These are phyloP conservation scores for Cantharis flavilabris DNA, from an alignment of 2,888 invertebrate species.

Conservation along the genomic window DNA sequence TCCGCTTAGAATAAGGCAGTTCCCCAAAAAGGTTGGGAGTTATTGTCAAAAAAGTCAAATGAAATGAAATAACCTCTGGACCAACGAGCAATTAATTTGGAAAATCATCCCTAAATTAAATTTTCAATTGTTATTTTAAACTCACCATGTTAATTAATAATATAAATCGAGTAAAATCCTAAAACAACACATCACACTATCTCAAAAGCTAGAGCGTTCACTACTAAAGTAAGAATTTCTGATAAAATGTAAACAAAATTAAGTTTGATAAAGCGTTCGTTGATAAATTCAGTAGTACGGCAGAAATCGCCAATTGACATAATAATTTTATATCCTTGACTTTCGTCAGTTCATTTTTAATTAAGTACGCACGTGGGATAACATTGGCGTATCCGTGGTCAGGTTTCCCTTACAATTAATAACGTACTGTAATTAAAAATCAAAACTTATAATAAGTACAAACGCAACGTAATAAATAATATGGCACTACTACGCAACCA, in stretches of 20 bases:
- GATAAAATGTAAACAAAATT: constrained; percentile 15
- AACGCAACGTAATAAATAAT: neutral
- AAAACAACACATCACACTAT: constrained; percentile 8
- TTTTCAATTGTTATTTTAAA: neutral
- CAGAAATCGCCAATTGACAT: constrained; percentile 40
- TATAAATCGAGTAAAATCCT: neutral
- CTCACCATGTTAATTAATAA: constrained; percentile 16
- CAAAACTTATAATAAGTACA: neutral
- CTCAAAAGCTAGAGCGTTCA: constrained; percentile 1
- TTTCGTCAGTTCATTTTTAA: constrained; percentile 44
- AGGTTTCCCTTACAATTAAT: constrained; percentile 16
- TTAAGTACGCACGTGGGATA: constrained; percentile 46
- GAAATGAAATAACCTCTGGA: neutral
- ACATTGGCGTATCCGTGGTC: constrained; percentile 37
- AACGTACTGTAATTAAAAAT: neutral
- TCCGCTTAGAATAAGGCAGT: neutral
- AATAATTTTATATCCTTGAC: constrained; percentile 46
- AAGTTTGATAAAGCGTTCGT: constrained; percentile 8
- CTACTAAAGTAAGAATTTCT: constrained; percentile 7
- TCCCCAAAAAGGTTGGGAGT: neutral
- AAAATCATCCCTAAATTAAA: neutral
- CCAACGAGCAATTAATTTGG: neutral
- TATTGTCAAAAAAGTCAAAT: neutral
- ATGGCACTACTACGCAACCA: neutral
- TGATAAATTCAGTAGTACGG: constrained; percentile 23